phyloP scores from a whole-genome alignment of 2,888 invertebrate genomes.

The Phasia obesa region DNA sequence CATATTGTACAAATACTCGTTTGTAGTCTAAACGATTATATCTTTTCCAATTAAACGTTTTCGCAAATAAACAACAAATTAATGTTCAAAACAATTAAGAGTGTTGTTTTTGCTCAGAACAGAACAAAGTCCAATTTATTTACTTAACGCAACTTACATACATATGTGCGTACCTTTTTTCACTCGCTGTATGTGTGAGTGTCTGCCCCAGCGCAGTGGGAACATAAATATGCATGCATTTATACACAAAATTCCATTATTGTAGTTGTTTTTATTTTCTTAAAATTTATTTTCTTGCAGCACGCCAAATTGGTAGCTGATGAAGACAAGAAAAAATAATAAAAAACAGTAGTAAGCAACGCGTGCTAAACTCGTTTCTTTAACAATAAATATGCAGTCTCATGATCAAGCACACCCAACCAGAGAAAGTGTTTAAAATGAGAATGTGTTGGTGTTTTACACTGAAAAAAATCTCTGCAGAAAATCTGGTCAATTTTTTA shows the following conservation, averaged over 20 bases:
- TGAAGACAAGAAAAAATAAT: slow-evolving; percentile 32
- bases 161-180: too few species aligned
- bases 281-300: slow-evolving; percentile 46
- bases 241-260: not conserved
- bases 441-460: too few species aligned
- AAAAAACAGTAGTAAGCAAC: slow-evolving; percentile 45
- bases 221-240: slow-evolving; percentile 10
- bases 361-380: slow-evolving; percentile 67
- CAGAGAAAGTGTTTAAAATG: too few species aligned
- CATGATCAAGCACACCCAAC: too few species aligned
- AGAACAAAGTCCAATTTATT: slow-evolving; percentile 30
- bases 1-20: too few species aligned
- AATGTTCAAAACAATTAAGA: slow-evolving; percentile 16
- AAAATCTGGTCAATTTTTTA: too few species aligned
- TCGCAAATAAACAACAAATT: slow-evolving; percentile 33
- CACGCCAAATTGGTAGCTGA: slow-evolving; percentile 52
- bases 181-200: not conserved
- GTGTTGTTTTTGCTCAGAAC: not conserved
- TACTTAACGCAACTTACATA: slow-evolving; percentile 11
- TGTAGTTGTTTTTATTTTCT: not conserved
- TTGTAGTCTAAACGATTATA: too few species aligned
- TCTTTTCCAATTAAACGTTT: slow-evolving; percentile 2
- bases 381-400: not conserved
- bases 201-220: not conserved
- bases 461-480: too few species aligned